Percentiles rank a stretch among this genome's conserved stretches.
These are phyloP conservation scores for Phalloptychus januarius DNA, from an alignment of 2,797 vertebrate genomes.

Conservation along the genomic window DNA sequence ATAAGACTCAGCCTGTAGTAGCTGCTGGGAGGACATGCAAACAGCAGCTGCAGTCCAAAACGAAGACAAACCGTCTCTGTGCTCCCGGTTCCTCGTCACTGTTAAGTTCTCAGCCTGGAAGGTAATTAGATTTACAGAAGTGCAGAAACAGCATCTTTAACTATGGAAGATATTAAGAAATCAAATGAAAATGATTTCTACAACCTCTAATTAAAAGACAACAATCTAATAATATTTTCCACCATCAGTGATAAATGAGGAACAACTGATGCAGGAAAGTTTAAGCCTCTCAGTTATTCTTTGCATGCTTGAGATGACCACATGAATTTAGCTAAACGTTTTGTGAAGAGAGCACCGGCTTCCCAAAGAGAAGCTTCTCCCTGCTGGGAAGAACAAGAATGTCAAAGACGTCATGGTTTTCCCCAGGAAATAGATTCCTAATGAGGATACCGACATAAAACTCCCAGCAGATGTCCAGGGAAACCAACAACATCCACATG, in stretches of 20 bases:
- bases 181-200: no score
- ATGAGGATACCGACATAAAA: background rate
- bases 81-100: background rate
- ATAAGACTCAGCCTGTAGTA: conserved; percentile 6
- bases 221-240: background rate
- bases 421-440: no score
- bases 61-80: conserved; percentile 7
- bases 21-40: background rate
- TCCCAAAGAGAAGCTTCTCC: background rate
- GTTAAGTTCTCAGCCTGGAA: background rate
- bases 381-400: background rate
- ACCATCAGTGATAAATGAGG: background rate
- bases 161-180: background rate
- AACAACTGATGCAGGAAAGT: background rate
- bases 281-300: background rate
- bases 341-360: background rate
- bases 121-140: background rate
- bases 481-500: background rate
- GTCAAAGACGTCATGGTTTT: background rate
- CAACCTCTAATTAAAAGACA: background rate
- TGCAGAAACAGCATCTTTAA: background rate
- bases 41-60: background rate
- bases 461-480: background rate
- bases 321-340: background rate
- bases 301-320: background rate